These are phyloP conservation scores for Misgurnus mizolepis DNA, from an alignment of 2,113 vertebrate species.

Conservation along the genomic window DNA sequence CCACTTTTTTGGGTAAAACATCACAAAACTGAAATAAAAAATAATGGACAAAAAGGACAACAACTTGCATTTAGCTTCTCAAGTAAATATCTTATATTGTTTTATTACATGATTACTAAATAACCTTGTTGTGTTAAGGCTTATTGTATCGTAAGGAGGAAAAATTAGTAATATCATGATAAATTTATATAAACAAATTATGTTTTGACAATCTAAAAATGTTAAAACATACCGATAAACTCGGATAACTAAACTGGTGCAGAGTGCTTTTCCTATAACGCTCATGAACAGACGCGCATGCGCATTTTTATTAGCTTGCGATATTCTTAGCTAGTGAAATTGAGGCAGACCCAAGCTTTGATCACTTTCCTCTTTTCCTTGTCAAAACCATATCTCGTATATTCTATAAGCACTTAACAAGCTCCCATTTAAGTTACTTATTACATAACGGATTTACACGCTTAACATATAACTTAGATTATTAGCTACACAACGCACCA, in stretches of 20 bases:
- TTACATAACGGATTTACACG: neutral
- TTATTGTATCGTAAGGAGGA: too few species aligned
- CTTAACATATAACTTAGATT: neutral
- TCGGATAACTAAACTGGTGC: neutral
- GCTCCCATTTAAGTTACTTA: neutral
- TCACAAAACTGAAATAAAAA: too few species aligned
- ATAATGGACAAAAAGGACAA: too few species aligned
- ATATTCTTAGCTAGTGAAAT: constrained; percentile 1
- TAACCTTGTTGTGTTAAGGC: too few species aligned
- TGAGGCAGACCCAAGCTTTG: neutral
- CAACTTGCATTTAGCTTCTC: too few species aligned
- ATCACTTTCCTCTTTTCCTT: neutral
- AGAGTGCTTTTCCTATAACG: neutral
- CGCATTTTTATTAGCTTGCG: neutral
- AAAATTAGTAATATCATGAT: too few species aligned
- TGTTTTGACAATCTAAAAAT: neutral
- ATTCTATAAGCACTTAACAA: too few species aligned
- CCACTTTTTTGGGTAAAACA: too few species aligned
- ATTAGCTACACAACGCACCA: too few species aligned
- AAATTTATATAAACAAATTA: too few species aligned
- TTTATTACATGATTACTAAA: too few species aligned
- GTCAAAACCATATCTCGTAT: neutral
- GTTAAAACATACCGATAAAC: neutral
- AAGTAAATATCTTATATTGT: too few species aligned
- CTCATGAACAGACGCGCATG: neutral